Base-by-base conservation (phyloP, 2,113 vertebrate genomes). In the Tragulus kanchil region DNA sequence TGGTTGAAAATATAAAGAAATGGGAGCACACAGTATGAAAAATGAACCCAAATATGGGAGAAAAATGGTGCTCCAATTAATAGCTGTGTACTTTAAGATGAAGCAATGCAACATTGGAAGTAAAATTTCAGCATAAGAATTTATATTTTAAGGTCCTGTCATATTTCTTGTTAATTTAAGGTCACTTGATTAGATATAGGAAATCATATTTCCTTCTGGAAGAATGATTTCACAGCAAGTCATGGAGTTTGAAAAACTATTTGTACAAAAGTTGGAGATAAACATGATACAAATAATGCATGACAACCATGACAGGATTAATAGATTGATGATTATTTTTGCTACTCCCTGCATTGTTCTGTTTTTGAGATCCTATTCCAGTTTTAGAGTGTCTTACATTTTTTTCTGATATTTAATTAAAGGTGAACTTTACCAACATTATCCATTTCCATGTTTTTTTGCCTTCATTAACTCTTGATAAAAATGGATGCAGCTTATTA, bases 361-460 rank as follows among this genome's bases (percentile, higher is more conserved):
- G 6, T 78, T 81, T 17, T 86, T 64, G 16, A 67, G 1, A 36
- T 85, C 1, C 2, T n/a, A 78, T 85, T 84, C 6, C 5, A 61
- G 4, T 42, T 91, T 75, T 21, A 81, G 97, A 97, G 54, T 2
- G 9, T 78, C 12, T 85, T 97, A 85, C 28, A 96, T 10, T 28
- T 88, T 98, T 96, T 87, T 65, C 36, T 96, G 59, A 97, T 36
- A 13, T 82, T 97, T 98, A 97, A 98, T 98, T 97, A 91, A 48
- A 85, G 10, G 73, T 88, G 81, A 97, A 93, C 19, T 95, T 93
- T 96, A 94, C 5, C 50, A 75, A 7, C 10, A 26, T 2, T 5
- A 28, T 62, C 3, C 13, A 48, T 25, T 13, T 69, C 21, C 1
- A 89, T 82, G n/a, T 88, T 96, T 96, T 96, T 52, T 21, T 54